phyloP scores from a whole-genome alignment of 2,113 vertebrate species.

The Cettia cetti region DNA sequence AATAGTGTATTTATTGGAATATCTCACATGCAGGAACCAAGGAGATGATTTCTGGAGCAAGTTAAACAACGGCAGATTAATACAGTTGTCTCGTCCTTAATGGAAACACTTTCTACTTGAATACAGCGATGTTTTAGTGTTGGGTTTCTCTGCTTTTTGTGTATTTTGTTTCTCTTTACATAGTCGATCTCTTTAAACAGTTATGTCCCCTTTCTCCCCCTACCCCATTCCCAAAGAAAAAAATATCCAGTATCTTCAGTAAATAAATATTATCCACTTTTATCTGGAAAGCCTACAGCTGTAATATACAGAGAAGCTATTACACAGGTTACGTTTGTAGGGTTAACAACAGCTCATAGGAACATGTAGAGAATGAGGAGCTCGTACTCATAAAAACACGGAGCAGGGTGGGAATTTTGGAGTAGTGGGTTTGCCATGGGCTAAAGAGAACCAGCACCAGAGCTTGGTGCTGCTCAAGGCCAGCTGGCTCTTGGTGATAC shows the following conservation, averaged over 20 bases:
- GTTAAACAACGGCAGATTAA: constrained; percentile 59
- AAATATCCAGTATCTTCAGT: constrained; percentile 60
- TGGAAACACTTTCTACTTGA: constrained; percentile 13
- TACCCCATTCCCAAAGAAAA: constrained; percentile 52
- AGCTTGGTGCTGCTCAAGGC: not conserved
- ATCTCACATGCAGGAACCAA: constrained; percentile 90
- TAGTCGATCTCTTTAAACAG: constrained; percentile 27
- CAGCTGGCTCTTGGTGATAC: not conserved
- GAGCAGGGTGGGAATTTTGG: not conserved
- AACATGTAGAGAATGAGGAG: not conserved
- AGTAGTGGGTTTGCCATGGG: not conserved
- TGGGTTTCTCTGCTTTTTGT: constrained; percentile 40
- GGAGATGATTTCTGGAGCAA: constrained; percentile 75
- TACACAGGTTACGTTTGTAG: not conserved
- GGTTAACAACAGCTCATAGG: not conserved
- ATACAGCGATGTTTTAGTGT: constrained; percentile 29
- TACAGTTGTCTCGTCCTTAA: not conserved
- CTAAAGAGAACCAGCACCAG: not conserved
- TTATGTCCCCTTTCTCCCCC: constrained; percentile 39
- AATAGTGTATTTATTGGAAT: constrained; percentile 82
- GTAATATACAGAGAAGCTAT: constrained; percentile 50
- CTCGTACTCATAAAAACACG: constrained; percentile 5
- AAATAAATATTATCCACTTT: constrained; percentile 69
- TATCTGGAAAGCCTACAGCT: constrained; percentile 48
- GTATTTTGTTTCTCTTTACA: constrained; percentile 42